Evolutionary conservation across 2,113 vertebrate genomes (phyloP).

Genomic region (Origma solitaria): DNA sequence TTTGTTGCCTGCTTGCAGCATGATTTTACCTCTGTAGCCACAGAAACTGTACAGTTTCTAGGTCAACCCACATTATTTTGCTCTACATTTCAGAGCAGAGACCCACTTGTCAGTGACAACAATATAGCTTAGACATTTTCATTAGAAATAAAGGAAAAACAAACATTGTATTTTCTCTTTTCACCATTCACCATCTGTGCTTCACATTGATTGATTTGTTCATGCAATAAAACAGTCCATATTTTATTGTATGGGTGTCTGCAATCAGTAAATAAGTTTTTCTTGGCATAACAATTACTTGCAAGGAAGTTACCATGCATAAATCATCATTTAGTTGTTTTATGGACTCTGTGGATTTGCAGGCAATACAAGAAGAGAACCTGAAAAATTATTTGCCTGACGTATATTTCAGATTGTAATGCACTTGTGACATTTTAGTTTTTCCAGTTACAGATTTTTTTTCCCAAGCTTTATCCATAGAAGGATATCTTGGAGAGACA

Average conservation of each 20-base stretch:
- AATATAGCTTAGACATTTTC: not conserved
- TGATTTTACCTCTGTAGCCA: slow-evolving; percentile 32
- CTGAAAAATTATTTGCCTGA: not conserved
- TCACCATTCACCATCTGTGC: not conserved
- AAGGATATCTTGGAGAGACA: not conserved
- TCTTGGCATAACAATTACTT: not conserved
- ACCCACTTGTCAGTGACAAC: not conserved
- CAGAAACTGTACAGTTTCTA: slow-evolving; percentile 43
- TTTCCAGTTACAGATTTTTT: not conserved
- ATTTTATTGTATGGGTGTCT: not conserved
- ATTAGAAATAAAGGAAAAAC: not conserved
- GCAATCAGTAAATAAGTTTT: slow-evolving; percentile 4
- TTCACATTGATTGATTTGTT: not conserved
- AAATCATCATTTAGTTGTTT: not conserved
- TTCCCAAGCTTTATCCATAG: not conserved
- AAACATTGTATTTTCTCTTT: not conserved
- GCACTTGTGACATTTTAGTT: not conserved
- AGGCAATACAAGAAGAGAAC: not conserved
- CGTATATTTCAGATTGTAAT: not conserved
- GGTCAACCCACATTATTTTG: slow-evolving; percentile 36
- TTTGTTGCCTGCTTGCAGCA: not conserved
- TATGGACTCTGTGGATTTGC: not conserved
- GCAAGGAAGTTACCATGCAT: not conserved
- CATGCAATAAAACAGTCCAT: not conserved
- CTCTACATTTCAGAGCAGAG: slow-evolving; percentile 26